Percentiles rank a stretch among this genome's conserved stretches.
Conservation (phyloP, 1,140 invertebrate genomes). For the Drosophila setifemur region DNA sequence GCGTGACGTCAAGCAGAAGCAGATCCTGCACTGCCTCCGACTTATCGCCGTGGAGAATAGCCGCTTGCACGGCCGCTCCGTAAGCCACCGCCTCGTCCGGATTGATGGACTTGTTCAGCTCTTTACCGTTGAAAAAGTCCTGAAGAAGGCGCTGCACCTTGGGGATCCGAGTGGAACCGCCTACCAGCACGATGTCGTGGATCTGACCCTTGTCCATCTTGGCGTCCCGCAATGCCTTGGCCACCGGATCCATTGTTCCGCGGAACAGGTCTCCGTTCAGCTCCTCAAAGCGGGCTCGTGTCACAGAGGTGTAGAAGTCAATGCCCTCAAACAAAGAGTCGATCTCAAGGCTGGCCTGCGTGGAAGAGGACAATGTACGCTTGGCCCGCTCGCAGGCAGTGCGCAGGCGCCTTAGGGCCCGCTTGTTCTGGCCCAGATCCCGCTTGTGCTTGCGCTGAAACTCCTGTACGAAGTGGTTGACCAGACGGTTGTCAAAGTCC, state of each 20-base stretch:
- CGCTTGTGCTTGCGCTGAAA: constrained; percentile 99
- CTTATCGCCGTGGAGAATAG: constrained; percentile 96
- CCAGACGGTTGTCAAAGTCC: constrained; percentile 96
- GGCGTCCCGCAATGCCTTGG: constrained; percentile 95
- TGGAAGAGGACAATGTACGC: constrained; percentile 95
- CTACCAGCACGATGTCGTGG: constrained; percentile 98
- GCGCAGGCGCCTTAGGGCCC: constrained; percentile 93
- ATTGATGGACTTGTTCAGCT: constrained; percentile 97
- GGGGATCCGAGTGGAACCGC: constrained; percentile 98
- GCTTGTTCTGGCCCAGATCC: constrained; percentile 93
- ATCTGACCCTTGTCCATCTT: constrained; percentile 96
- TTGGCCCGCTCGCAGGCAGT: constrained; percentile 98
- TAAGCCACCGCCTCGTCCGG: constrained; percentile 97
- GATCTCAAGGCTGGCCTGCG: constrained; percentile 96
- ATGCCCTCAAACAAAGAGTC: constrained; percentile 97
- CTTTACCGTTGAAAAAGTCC: constrained; percentile 98
- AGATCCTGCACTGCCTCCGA: constrained; percentile 95
- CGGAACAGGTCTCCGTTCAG: constrained; percentile 96
- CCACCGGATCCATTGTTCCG: constrained; percentile 96
- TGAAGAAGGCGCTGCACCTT: constrained; percentile 97
- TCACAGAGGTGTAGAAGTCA: constrained; percentile 97
- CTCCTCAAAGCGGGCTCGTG: constrained; percentile 97
- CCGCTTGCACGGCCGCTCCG: constrained; percentile 94
- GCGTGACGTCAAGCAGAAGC: constrained; percentile 95
- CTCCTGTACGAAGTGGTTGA: constrained; percentile 97